Conservation (phyloP, 1,140 invertebrate species). For the Apis laboriosa region DNA sequence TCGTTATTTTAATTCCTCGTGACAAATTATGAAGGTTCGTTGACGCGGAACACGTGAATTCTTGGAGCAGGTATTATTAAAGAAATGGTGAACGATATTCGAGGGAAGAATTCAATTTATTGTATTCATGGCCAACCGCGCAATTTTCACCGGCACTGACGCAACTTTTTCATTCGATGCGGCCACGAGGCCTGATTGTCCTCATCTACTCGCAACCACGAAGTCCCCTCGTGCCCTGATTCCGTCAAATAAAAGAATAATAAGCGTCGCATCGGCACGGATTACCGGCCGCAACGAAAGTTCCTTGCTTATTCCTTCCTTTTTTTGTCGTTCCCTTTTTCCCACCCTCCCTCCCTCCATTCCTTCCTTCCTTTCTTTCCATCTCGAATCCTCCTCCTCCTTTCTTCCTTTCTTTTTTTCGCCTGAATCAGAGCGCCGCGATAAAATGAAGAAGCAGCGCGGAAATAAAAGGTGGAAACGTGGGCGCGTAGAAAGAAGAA, state of each 20-base stretch:
- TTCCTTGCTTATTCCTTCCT: slow-evolving; percentile 33
- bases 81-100: neutral
- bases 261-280: slow-evolving; percentile 53
- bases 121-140: slow-evolving; percentile 28
- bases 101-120: slow-evolving; percentile 1
- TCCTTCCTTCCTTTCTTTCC: neutral
- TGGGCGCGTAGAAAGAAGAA: too few relatives aligned
- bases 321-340: neutral
- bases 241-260: slow-evolving; percentile 60
- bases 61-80: neutral
- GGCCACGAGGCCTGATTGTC: slow-evolving; percentile 53
- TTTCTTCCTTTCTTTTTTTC: neutral
- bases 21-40: neutral
- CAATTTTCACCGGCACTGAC: slow-evolving; percentile 31
- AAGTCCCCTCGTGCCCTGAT: slow-evolving; percentile 44
- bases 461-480: neutral
- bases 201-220: slow-evolving; percentile 52
- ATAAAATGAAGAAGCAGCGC: neutral
- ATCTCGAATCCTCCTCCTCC: neutral
- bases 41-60: too few relatives aligned
- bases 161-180: slow-evolving; percentile 53
- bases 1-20: too few relatives aligned
- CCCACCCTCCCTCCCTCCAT: neutral
- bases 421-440: slow-evolving; percentile 1
- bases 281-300: slow-evolving; percentile 56